Base-by-base conservation (phyloP, 2,113 vertebrate species). In the Cervus canadensis region DNA sequence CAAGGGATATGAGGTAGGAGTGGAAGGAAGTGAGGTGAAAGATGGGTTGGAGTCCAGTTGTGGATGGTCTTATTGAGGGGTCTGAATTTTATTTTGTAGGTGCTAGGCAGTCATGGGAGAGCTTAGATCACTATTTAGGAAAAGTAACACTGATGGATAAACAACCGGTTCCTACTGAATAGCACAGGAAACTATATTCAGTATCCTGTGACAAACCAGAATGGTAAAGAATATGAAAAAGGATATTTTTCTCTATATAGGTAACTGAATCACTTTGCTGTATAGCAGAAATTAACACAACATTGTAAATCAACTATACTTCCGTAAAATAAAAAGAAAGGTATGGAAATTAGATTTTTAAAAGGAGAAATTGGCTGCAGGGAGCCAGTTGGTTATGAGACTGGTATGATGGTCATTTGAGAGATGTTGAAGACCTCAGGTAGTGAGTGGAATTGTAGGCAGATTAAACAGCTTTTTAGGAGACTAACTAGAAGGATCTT, bases 61-160 rank as follows among this genome's bases (percentile, higher is more conserved):
- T 76, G n/a, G 52, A 74, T 87, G 74, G 26, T 91, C 17, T 85
- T 89, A 40, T 30, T 40, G 7, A 87, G 50, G 52, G 25, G 25
- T 71, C 52, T 87, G 33, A 92, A 74, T 92, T 92, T 95, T 82
- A 67, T 92, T 92, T 95, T 84, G 40, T 79, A 92, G 78, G 23
- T 92, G 6, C 26, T 64, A 9, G n/a, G 9, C 40, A 59, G 33
- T 89, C 52, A n/a, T 62, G 30, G 87, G 33, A 93, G 90, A 93
- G 43, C 36, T 89, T 54, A 87, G 26, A 79, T 95, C 25, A 79
- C n/a, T 71, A 1, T 87, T 87, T 87, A 57, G 78, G 52, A 59
- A 43, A 96, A 82, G 12, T 90, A 85, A 82, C 25, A 64, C 87
- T 76, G 45, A 81, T 81, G 16, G 16, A 52, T 81, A 33, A 81